phyloP scores from a whole-genome alignment of 2,888 invertebrate species.

The Chrysotoxum bicinctum region DNA sequence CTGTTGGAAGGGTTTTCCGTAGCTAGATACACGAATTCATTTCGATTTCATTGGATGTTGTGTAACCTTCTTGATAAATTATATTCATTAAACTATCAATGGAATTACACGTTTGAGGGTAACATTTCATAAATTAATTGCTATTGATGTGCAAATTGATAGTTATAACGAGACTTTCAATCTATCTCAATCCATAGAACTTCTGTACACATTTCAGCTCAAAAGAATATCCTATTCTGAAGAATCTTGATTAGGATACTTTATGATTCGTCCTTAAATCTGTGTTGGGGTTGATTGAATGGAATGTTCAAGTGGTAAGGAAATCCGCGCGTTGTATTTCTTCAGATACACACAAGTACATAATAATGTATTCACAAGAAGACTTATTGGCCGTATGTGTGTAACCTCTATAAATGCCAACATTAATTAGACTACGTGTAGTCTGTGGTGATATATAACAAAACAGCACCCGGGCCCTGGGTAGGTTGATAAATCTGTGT shows the following conservation, averaged over 20 bases:
- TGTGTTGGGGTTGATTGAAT: background rate
- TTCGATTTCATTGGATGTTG: conserved; percentile 13
- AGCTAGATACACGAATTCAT: background rate
- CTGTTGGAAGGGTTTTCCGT: background rate
- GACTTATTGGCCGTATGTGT: background rate
- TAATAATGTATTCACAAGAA: background rate
- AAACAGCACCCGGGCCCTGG: conserved; percentile 14
- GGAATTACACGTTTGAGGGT: background rate
- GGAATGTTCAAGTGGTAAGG: conserved; percentile 8
- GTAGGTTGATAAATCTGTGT: conserved; percentile 47
- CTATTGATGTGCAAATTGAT: background rate
- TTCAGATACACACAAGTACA: background rate
- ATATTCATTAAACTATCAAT: conserved; percentile 18
- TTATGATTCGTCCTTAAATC: conserved; percentile 17
- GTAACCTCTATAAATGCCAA: conserved; percentile 37
- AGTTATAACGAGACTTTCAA: conserved; percentile 24
- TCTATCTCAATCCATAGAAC: conserved; percentile 3
- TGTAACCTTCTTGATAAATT: conserved; percentile 45
- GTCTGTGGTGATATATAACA: background rate
- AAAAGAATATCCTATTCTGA: conserved; percentile 20
- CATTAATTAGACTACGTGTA: conserved; percentile 55
- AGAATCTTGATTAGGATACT: background rate
- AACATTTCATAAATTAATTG: conserved; percentile 51
- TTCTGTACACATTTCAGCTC: conserved; percentile 39
- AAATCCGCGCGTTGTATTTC: conserved; percentile 10